Evolutionary conservation across 2,888 invertebrate species (phyloP).

Genomic region (Criorhina ranunculi): DNA sequence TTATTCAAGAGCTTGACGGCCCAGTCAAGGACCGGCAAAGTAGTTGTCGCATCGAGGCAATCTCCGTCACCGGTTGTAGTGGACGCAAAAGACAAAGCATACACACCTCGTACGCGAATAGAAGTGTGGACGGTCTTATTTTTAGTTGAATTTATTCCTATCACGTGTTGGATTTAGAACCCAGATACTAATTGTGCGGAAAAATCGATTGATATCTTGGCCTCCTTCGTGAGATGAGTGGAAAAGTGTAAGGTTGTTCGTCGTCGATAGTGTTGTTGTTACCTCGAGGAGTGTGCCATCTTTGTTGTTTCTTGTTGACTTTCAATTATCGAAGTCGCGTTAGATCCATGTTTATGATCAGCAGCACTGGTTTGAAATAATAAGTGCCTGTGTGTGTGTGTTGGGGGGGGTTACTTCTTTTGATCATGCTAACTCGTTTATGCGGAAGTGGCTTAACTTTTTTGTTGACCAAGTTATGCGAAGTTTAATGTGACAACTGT

Average conservation of each 20-base stretch:
- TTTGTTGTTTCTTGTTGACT: constrained; percentile 32
- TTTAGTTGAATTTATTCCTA: constrained; percentile 71
- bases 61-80: background rate
- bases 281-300: constrained; percentile 18
- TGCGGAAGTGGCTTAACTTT: background rate
- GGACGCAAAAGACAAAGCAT: constrained; percentile 6
- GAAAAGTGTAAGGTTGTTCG: constrained; percentile 22
- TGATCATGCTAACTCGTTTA: background rate
- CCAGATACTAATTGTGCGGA: constrained; percentile 68
- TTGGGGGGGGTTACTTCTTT: background rate
- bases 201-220: constrained; percentile 64
- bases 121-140: constrained; percentile 57
- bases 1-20: constrained; percentile 23
- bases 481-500: constrained; percentile 2
- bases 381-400: background rate
- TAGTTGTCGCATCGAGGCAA: constrained; percentile 8
- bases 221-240: constrained; percentile 29
- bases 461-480: constrained; percentile 3
- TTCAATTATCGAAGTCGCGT: constrained; percentile 50
- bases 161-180: constrained; percentile 61
- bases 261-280: background rate
- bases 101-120: constrained; percentile 49
- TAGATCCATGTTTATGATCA: constrained; percentile 28
- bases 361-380: background rate
- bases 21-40: constrained; percentile 3